Percentiles rank a stretch among this genome's conserved stretches.
Evolutionary conservation across 2,888 invertebrate genomes (phyloP).

Genomic region (Tetragonula carbonaria): DNA sequence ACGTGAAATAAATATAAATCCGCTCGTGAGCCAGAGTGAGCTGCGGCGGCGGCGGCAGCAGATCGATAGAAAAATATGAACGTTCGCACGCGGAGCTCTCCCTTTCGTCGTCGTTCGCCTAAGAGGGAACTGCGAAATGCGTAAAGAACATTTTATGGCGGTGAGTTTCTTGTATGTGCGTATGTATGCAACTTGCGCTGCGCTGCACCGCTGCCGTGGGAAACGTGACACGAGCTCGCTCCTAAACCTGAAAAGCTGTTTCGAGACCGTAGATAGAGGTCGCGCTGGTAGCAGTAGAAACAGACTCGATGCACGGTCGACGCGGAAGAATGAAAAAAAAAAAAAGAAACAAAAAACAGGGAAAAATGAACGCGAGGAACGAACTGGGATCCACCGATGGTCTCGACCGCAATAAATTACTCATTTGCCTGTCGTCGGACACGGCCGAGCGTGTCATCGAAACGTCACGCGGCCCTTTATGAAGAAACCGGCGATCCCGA

Average conservation of each 20-base stretch:
- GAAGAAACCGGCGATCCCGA: constrained; percentile 38
- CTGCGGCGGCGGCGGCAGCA: constrained; percentile 4
- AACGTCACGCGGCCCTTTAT: constrained; percentile 37
- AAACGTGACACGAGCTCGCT: constrained; percentile 76
- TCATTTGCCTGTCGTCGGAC: constrained; percentile 65
- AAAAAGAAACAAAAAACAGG: not conserved
- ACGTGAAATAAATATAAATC: constrained; percentile 50
- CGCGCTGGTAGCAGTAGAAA: constrained; percentile 49
- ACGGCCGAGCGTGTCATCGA: constrained; percentile 53
- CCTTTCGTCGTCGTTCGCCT: constrained; percentile 42
- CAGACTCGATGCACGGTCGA: constrained; percentile 23
- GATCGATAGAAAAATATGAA: constrained; percentile 58
- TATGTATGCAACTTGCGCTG: constrained; percentile 60
- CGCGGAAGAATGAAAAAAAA: constrained; percentile 12
- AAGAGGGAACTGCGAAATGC: constrained; percentile 63
- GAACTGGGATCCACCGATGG: constrained; percentile 10
- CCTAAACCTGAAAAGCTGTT: constrained; percentile 71
- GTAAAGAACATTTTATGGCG: constrained; percentile 65
- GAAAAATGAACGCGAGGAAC: not conserved
- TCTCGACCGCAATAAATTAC: constrained; percentile 63
- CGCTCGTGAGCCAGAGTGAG: not conserved
- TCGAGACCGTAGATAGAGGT: constrained; percentile 68
- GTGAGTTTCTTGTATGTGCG: constrained; percentile 65
- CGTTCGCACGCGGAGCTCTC: constrained; percentile 41
- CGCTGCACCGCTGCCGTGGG: constrained; percentile 73